Evolutionary conservation across 2,888 invertebrate genomes (phyloP).

Genomic region (Meghimatium bilineatum): DNA sequence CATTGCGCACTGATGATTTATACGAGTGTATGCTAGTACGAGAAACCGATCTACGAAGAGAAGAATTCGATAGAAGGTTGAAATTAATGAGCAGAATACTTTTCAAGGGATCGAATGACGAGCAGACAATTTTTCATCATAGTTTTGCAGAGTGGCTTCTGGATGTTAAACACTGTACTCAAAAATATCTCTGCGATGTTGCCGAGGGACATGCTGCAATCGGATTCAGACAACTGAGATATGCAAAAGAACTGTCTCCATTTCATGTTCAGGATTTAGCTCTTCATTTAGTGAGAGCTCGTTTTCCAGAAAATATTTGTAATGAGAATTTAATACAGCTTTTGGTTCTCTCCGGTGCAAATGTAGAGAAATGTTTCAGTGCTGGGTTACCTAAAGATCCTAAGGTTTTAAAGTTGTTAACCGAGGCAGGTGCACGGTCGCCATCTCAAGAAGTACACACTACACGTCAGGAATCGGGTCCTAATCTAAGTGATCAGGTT

Average conservation of each 20-base stretch:
- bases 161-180: slow-evolving; percentile 98
- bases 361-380: slow-evolving; percentile 70
- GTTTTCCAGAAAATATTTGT: slow-evolving; percentile 72
- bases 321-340: slow-evolving; percentile 84
- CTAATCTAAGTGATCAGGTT: slow-evolving; percentile 56
- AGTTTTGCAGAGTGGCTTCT: slow-evolving; percentile 96
- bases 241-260: slow-evolving; percentile 76
- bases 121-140: slow-evolving; percentile 89
- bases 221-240: slow-evolving; percentile 83
- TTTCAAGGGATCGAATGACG: slow-evolving; percentile 84
- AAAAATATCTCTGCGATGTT: slow-evolving; percentile 87
- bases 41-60: slow-evolving; percentile 83
- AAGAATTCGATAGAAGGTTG: slow-evolving; percentile 70
- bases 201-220: slow-evolving; percentile 87
- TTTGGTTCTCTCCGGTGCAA: slow-evolving; percentile 81
- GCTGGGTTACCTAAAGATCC: slow-evolving; percentile 73
- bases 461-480: slow-evolving; percentile 55
- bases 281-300: slow-evolving; percentile 78
- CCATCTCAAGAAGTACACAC: slow-evolving; percentile 92
- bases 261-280: slow-evolving; percentile 79
- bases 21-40: slow-evolving; percentile 89
- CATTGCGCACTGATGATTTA: slow-evolving; percentile 85
- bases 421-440: slow-evolving; percentile 93
- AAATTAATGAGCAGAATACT: slow-evolving; percentile 78
- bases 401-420: slow-evolving; percentile 82